Base-by-base conservation (phyloP, 2,113 vertebrate genomes). In the Butorides virescens region DNA sequence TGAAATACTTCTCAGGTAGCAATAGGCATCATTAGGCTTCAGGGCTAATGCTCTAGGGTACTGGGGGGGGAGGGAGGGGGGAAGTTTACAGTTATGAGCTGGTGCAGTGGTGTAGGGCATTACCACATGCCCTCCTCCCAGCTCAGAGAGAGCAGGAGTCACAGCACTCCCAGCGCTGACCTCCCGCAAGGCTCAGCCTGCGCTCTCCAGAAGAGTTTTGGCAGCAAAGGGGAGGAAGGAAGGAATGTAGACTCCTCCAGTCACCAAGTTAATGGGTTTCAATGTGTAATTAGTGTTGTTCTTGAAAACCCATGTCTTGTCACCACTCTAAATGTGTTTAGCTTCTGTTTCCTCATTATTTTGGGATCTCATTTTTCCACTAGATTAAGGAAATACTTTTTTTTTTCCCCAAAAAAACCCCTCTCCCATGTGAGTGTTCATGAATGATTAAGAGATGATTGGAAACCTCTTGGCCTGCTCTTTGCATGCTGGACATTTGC, bases 271-370 rank as follows among this genome's bases (percentile, higher is more conserved):
- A 93, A 95, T 82, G 87, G 74, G 10, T 91, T 90, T 89, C 92
- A 91, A 86, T 56, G 62, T 2, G 26, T 94, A 97, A 97, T 97
- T 97, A 97, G 88, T 67, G 80, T 87, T 77, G 70, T 91, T 97
- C 77, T 95, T 83, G 71, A 91, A 96, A 93, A 90, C 75, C 59
- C 87, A 52, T 20, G 16, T 66, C 96, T 92, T 95, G 93, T 94
- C 94, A 88, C 87, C 94, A 83, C 86, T 90, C 59, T 88, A 17
- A 95, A 95, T 95, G 84, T 58, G 81, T 94, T 94, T 85, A 85
- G 67, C 95, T 95, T 93, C 89, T 97, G 94, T 95, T 97, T 96
- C 95, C 84, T 96, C 70, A 2, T 85, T 95, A 78, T 94, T 95
- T 85, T 85, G 59, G 84, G 70, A 90, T 85, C 87, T 85, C 6